Percentiles rank a stretch among this genome's conserved stretches.
phyloP scores from a whole-genome alignment of 2,888 invertebrate genomes.

The Cerceris rybyensis region DNA sequence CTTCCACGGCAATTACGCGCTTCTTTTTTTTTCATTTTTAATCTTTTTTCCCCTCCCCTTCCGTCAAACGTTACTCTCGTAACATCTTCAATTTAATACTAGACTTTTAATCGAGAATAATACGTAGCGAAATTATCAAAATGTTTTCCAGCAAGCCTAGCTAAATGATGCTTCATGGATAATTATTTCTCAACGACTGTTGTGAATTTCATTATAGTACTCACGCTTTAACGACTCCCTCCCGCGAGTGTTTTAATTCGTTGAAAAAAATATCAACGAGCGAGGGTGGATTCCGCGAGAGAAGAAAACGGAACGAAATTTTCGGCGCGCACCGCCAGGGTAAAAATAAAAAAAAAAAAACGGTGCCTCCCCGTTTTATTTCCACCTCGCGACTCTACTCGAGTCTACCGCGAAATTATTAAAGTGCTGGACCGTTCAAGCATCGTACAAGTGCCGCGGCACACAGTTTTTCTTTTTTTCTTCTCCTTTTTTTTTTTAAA shows the following conservation, averaged over 20 bases:
- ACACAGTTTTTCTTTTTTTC: slow-evolving; percentile 24
- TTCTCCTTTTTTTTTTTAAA: too few relatives aligned
- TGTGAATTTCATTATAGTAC: slow-evolving; percentile 27
- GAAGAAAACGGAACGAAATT: slow-evolving; percentile 28
- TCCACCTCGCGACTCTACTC: slow-evolving; percentile 56
- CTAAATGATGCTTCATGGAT: slow-evolving; percentile 29
- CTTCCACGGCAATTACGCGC: background rate
- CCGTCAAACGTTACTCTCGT: background rate
- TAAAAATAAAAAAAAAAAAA: slow-evolving; percentile 13
- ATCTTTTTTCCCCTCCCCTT: background rate
- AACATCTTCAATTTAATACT: background rate
- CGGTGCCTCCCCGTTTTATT: slow-evolving; percentile 50
- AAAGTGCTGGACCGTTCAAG: slow-evolving; percentile 58
- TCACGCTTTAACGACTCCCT: slow-evolving; percentile 20
- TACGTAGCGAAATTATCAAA: too few relatives aligned
- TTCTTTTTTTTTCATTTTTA: too few relatives aligned
- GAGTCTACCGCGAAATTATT: slow-evolving; percentile 57
- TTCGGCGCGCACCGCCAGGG: slow-evolving; percentile 17
- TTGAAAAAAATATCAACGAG: slow-evolving; percentile 44
- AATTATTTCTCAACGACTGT: slow-evolving; percentile 44
- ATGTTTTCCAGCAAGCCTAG: background rate
- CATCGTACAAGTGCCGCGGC: slow-evolving; percentile 50
- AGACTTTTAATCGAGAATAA: background rate
- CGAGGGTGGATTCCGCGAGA: slow-evolving; percentile 33
- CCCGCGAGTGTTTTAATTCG: slow-evolving; percentile 23